Evolutionary conservation across 2,113 vertebrate species (phyloP).

Genomic region (Lutjanus erythropterus): DNA sequence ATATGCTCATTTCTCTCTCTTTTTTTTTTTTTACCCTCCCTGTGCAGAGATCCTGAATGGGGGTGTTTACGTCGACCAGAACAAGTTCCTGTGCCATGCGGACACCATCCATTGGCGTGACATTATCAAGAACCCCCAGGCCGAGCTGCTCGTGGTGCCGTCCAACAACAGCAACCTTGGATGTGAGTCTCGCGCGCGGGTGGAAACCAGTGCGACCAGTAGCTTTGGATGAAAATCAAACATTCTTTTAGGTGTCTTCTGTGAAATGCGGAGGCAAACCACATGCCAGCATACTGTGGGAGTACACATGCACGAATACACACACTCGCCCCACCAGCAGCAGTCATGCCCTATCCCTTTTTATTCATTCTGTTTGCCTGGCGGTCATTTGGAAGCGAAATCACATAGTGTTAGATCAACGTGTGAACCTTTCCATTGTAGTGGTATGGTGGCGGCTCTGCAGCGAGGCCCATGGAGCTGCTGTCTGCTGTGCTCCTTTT

Average conservation of each 20-base stretch:
- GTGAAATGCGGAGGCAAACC: not conserved
- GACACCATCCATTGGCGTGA: conserved; percentile 98
- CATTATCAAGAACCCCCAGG: conserved; percentile 93
- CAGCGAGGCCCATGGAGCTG: conserved; percentile 72
- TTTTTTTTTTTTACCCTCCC: not conserved
- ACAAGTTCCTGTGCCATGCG: conserved; percentile 95
- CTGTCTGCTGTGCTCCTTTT: conserved; percentile 64
- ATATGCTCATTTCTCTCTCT: conserved; percentile 56
- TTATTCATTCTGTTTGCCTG: conserved; percentile 62
- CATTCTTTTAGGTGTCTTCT: not conserved
- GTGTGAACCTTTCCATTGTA: conserved; percentile 62
- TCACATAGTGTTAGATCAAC: conserved; percentile 78
- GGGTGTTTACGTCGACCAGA: conserved; percentile 96
- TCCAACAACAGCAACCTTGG: conserved; percentile 93
- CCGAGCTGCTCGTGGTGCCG: conserved; percentile 94
- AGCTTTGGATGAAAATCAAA: conserved; percentile 16
- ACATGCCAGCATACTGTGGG: not conserved
- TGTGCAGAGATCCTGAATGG: conserved; percentile 94
- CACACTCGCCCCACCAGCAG: not conserved
- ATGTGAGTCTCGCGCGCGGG: conserved; percentile 87
- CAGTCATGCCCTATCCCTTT: conserved; percentile 15
- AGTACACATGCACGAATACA: not conserved
- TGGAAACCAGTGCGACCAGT: not conserved
- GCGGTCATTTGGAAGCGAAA: conserved; percentile 61
- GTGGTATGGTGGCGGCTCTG: conserved; percentile 26